Percentiles rank a stretch among this genome's conserved stretches.
Evolutionary conservation across 2,888 invertebrate genomes (phyloP).

Genomic region (Ophion costatus): DNA sequence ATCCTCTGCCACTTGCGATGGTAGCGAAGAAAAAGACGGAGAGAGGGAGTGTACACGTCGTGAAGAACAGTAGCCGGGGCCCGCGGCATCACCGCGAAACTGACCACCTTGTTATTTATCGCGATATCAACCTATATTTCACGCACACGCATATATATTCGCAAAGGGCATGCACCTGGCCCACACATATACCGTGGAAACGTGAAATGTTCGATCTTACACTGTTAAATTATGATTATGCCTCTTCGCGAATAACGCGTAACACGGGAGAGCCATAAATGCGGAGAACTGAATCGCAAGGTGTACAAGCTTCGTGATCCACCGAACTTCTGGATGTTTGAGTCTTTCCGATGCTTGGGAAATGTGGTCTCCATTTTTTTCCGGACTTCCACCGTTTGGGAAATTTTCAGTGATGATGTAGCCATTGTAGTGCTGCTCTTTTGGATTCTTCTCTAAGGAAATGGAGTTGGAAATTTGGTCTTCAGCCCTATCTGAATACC

Average conservation of each 20-base stretch:
- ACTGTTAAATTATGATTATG: background rate
- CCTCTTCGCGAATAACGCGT: slow-evolving; percentile 6
- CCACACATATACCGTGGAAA: slow-evolving; percentile 7
- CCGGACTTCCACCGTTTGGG: background rate
- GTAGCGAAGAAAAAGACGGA: background rate
- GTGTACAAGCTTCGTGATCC: background rate
- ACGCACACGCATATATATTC: slow-evolving; percentile 73
- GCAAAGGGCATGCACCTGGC: slow-evolving; percentile 33
- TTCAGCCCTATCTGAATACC: too few species aligned
- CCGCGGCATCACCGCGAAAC: slow-evolving; percentile 79
- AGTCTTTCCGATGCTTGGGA: background rate
- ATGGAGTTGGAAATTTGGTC: too few species aligned
- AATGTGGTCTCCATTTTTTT: background rate
- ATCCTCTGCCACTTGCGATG: slow-evolving; percentile 33
- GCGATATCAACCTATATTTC: slow-evolving; percentile 83
- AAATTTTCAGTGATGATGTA: too few species aligned
- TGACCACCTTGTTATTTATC: slow-evolving; percentile 82
- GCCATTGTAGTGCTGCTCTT: too few species aligned
- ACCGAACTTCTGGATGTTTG: background rate
- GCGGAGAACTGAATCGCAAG: background rate
- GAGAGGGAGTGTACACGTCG: slow-evolving; percentile 65
- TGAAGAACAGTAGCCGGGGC: slow-evolving; percentile 79
- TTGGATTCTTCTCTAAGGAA: too few species aligned
- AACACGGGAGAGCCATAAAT: background rate
- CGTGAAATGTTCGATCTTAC: slow-evolving; percentile 1